Conservation (phyloP, 2,797 vertebrate genomes). For the Eupleurogrammus muticus region DNA sequence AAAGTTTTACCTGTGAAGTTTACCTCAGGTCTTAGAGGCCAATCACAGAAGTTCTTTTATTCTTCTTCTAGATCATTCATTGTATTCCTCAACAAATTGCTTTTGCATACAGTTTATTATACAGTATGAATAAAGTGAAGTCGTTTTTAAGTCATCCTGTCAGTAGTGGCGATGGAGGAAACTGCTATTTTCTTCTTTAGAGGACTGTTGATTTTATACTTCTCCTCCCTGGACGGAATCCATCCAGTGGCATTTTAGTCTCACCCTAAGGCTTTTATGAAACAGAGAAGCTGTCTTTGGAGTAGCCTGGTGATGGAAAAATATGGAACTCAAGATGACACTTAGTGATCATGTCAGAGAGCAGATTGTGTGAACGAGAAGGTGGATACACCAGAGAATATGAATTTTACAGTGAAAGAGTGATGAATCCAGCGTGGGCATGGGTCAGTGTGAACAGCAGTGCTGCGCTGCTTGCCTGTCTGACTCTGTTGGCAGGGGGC, state of each 20-base stretch:
- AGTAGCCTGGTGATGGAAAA: conserved; percentile 39
- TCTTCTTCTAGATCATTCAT: neutral
- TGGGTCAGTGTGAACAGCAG: conserved; percentile 58
- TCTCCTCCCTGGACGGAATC: conserved; percentile 25
- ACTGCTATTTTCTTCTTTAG: conserved; percentile 3
- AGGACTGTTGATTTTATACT: conserved; percentile 11
- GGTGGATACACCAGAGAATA: conserved; percentile 54
- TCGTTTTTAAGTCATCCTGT: neutral
- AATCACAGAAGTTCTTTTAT: neutral
- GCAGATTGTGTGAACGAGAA: conserved; percentile 45
- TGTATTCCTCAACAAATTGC: neutral
- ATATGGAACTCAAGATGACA: conserved; percentile 34
- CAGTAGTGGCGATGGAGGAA: neutral
- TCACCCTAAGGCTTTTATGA: conserved; percentile 19
- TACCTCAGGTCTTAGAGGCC: neutral
- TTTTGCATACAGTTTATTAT: neutral
- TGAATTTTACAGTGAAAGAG: conserved; percentile 49
- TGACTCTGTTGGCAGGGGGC: conserved; percentile 62
- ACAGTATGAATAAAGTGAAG: neutral
- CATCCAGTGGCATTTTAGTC: conserved; percentile 27
- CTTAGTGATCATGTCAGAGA: conserved; percentile 45
- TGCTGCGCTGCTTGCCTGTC: conserved; percentile 59
- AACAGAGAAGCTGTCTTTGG: conserved; percentile 38
- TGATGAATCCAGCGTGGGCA: conserved; percentile 69
- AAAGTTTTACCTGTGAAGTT: neutral